Evolutionary conservation across 2,888 invertebrate genomes (phyloP), one percentile per base, ranked within the genome.

Genomic region (Ellobium chinense): DNA sequence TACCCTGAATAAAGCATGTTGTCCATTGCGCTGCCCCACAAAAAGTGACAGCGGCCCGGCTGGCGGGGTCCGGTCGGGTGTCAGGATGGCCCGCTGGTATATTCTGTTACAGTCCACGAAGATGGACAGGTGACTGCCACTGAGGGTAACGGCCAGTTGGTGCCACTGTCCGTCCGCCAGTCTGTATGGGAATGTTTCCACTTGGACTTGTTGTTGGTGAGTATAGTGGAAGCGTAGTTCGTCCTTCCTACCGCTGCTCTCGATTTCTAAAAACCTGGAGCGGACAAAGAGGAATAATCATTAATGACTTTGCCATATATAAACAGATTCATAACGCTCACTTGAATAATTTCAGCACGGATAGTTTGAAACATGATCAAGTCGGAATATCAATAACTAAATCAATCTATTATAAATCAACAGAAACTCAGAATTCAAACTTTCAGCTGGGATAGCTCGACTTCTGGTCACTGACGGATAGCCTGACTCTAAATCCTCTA

Each of bases 151-250:
- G 90, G 97, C 97, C 92, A 97, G 94, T 85, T 92, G 95, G 94
- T 97, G 97, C 97, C 97, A 97, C 91, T 95, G 95, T 93, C 96
- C 96, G 94, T 97, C 97, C 87, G 97, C 97, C 92, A 97, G 94
- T 90, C 96, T 95, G 74, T 80, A 80, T 89, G 96, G 96, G 94
- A 97, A 97, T 92, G 96, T 96, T 94, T 97, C 97, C 89, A 96
- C 96, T 58, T 84, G 89, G 72, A 87, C 84, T 68, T 88, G 88
- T 82, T 89, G 87, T 87, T 90, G 87, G 82, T 90, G 88, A 65
- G 86, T 87, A 81, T 90, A 91, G 80, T 91, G 90, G 76, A 92
- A 85, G n/a, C 91, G 89, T 27, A 92, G 77, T 94, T 97, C 97
- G 93, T 97, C 96, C 91, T 96, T 95, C 85, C 97, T 95, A 87